Conservation (phyloP, 2,797 vertebrate genomes). For the Spinibarbus caldwelli region DNA sequence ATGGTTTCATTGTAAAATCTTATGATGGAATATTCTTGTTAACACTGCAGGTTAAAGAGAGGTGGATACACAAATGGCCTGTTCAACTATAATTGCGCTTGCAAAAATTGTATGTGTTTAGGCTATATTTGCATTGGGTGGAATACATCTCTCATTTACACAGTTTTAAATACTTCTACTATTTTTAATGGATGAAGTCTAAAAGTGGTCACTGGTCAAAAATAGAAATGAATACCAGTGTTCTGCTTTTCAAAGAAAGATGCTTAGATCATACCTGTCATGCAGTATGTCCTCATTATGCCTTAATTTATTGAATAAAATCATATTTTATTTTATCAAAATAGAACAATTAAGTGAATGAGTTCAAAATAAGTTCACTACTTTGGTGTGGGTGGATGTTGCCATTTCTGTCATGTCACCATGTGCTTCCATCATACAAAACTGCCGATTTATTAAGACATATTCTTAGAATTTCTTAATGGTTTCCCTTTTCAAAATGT, state of each 20-base stretch:
- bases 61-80: not conserved
- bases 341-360: not conserved
- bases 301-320: too few relatives aligned
- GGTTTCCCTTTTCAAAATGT: too few relatives aligned
- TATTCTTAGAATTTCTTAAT: too few relatives aligned
- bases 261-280: too few relatives aligned
- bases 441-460: too few relatives aligned
- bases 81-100: not conserved
- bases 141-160: not conserved
- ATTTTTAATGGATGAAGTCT: not conserved
- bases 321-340: not conserved
- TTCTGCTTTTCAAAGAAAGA: too few relatives aligned
- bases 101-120: not conserved
- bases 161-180: not conserved
- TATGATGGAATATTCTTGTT: not conserved
- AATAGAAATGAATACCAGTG: conserved; percentile 33
- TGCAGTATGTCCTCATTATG: too few relatives aligned
- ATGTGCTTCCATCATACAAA: not conserved
- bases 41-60: not conserved
- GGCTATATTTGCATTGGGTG: not conserved
- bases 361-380: not conserved
- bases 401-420: not conserved
- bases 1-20: not conserved
- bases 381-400: not conserved
- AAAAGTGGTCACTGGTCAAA: not conserved